Evolutionary conservation across 53 echinoderm and acorn worm species (phyloP).

Genomic region (Luidia sarsii): DNA sequence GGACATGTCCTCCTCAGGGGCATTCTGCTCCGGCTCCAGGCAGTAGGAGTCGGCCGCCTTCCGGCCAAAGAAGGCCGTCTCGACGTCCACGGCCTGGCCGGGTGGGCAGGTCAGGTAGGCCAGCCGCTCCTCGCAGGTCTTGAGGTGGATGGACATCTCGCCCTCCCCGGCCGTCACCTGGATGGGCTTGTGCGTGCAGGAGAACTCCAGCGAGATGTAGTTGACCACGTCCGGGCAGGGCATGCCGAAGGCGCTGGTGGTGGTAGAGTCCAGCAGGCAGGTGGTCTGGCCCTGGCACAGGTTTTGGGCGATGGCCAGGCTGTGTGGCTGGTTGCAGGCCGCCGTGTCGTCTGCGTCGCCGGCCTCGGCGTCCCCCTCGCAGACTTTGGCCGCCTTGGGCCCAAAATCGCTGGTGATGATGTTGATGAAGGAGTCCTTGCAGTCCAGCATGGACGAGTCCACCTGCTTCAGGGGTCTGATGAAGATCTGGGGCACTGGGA

Average conservation of each 20-base stretch:
- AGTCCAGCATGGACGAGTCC: background rate
- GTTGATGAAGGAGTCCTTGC: slow-evolving; percentile 34
- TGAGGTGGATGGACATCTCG: slow-evolving; percentile 17
- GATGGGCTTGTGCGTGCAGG: slow-evolving; percentile 33
- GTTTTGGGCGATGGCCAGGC: background rate
- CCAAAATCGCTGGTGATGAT: slow-evolving; percentile 56
- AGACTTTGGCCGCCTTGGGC: slow-evolving; percentile 47
- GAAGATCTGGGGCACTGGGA: slow-evolving; percentile 8
- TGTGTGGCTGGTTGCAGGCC: slow-evolving; percentile 41
- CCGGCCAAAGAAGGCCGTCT: slow-evolving; percentile 8
- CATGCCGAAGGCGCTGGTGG: slow-evolving; percentile 21
- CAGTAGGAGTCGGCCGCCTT: slow-evolving; percentile 1
- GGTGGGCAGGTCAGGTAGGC: background rate
- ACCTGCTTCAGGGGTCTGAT: background rate
- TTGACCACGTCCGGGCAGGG: slow-evolving; percentile 58
- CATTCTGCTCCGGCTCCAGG: background rate
- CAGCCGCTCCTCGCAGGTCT: slow-evolving; percentile 33
- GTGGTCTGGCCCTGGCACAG: slow-evolving; percentile 33
- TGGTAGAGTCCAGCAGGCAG: slow-evolving; percentile 14
- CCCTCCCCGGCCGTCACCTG: no score
- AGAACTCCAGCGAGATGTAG: slow-evolving; percentile 53
- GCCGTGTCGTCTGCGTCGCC: background rate
- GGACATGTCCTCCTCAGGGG: background rate
- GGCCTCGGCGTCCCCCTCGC: background rate
- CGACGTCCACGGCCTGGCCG: background rate